These are phyloP conservation scores for Cotesia typhae DNA, from an alignment of 1,140 invertebrate species.

Conservation along the genomic window DNA sequence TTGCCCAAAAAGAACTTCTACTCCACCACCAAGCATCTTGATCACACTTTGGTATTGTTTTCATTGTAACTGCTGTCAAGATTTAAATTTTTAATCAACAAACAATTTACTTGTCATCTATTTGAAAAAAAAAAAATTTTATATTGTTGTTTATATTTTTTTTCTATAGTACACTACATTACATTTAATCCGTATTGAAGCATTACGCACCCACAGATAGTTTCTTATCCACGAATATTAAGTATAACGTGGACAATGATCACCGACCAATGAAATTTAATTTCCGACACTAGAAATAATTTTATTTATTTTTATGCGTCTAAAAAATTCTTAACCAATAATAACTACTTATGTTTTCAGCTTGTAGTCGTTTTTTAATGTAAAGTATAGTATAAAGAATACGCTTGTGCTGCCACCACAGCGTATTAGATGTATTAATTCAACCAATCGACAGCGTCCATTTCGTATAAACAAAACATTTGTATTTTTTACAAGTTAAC, in stretches of 20 bases:
- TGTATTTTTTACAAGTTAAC: slow-evolving; percentile 22
- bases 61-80: slow-evolving; percentile 10
- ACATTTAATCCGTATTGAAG: not conserved
- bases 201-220: not conserved
- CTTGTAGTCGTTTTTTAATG: too few species aligned
- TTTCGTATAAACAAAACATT: slow-evolving; percentile 28
- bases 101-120: not conserved
- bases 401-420: too few species aligned
- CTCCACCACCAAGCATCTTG: slow-evolving; percentile 22
- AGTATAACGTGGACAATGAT: not conserved
- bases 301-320: not conserved
- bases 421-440: too few species aligned
- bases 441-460: too few species aligned
- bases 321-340: not conserved
- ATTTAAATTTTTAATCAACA: not conserved
- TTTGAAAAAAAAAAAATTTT: not conserved
- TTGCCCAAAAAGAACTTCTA: slow-evolving; percentile 30
- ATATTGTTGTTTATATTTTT: not conserved
- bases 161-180: not conserved
- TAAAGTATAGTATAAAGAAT: too few species aligned
- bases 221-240: not conserved
- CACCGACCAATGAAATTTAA: not conserved
- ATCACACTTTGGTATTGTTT: slow-evolving; percentile 2
- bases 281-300: not conserved
- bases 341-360: too few species aligned